phyloP scores from a whole-genome alignment of 2,888 invertebrate species.

The Chouioia cunea region DNA sequence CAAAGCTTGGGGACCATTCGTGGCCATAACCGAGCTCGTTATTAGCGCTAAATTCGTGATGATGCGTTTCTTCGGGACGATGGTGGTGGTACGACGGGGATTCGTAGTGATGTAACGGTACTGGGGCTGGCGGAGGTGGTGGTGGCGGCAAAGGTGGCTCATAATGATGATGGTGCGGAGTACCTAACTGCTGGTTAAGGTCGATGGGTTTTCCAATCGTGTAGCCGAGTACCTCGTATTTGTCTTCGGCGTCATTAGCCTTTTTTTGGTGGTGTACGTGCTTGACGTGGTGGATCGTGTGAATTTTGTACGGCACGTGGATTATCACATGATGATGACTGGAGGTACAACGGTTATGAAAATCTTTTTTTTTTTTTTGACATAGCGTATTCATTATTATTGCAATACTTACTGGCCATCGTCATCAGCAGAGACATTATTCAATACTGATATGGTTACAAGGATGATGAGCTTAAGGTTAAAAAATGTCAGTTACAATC shows the following conservation, averaged over 20 bases:
- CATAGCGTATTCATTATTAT: neutral
- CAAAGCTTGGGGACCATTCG: constrained; percentile 36
- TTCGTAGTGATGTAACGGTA: no score
- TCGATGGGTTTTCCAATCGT: constrained; percentile 74
- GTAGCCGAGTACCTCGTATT: constrained; percentile 79
- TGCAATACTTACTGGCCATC: constrained; percentile 47
- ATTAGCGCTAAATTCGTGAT: constrained; percentile 53
- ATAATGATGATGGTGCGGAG: neutral
- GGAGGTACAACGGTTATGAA: neutral
- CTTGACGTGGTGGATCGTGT: constrained; percentile 84
- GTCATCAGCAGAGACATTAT: constrained; percentile 36
- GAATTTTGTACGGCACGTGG: constrained; percentile 84
- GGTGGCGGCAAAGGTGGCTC: neutral
- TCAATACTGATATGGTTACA: constrained; percentile 30
- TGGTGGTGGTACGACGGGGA: neutral
- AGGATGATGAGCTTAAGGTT: constrained; percentile 24
- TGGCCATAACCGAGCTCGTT: constrained; percentile 51
- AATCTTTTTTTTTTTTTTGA: constrained; percentile 1
- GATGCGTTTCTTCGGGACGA: constrained; percentile 45
- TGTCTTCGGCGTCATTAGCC: constrained; percentile 72
- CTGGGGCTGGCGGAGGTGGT: no score
- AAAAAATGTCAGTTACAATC: constrained; percentile 6
- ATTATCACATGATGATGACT: constrained; percentile 72
- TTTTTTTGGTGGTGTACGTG: constrained; percentile 76
- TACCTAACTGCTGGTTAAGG: constrained; percentile 65